Conservation (phyloP, 2,113 vertebrate species). For the Hypomesus transpacificus region DNA sequence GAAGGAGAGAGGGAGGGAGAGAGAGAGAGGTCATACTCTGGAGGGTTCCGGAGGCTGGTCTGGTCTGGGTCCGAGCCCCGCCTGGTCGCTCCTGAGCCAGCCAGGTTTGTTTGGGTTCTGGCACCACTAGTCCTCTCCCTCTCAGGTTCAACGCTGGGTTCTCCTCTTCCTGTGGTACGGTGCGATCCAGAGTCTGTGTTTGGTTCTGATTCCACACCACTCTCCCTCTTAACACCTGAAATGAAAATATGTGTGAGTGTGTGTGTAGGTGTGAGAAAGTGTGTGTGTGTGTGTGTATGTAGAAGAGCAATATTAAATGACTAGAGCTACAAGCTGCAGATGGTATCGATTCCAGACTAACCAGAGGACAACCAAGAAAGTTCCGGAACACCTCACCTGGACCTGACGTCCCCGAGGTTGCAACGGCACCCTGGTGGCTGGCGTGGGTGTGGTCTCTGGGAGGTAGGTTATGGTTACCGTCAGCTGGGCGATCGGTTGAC, state of each 20-base stretch:
- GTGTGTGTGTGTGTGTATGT: too few relatives aligned
- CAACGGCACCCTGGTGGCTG: slow-evolving; percentile 5
- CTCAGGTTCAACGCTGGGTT: slow-evolving; percentile 8
- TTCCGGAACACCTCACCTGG: slow-evolving; percentile 46
- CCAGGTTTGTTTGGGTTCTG: not conserved
- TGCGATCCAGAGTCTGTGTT: not conserved
- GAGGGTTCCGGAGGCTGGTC: not conserved
- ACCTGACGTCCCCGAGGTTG: not conserved
- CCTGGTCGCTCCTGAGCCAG: slow-evolving; percentile 35
- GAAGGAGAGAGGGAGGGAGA: not conserved
- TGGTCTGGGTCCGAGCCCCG: slow-evolving; percentile 7
- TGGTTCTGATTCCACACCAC: not conserved
- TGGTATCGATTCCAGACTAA: too few relatives aligned
- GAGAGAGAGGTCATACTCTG: slow-evolving; percentile 26
- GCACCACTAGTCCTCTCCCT: slow-evolving; percentile 11
- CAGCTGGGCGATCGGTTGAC: slow-evolving; percentile 25
- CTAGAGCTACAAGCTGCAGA: too few relatives aligned
- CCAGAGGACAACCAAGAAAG: not conserved
- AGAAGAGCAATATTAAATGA: too few relatives aligned
- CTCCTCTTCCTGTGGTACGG: slow-evolving; percentile 10
- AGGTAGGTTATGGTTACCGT: not conserved
- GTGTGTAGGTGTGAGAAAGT: too few relatives aligned
- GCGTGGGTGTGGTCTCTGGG: slow-evolving; percentile 23
- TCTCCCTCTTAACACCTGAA: slow-evolving; percentile 7
- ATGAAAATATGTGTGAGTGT: too few relatives aligned